Evolutionary conservation across 2,888 invertebrate genomes (phyloP).

Genomic region (Eupithecia pulchellata): DNA sequence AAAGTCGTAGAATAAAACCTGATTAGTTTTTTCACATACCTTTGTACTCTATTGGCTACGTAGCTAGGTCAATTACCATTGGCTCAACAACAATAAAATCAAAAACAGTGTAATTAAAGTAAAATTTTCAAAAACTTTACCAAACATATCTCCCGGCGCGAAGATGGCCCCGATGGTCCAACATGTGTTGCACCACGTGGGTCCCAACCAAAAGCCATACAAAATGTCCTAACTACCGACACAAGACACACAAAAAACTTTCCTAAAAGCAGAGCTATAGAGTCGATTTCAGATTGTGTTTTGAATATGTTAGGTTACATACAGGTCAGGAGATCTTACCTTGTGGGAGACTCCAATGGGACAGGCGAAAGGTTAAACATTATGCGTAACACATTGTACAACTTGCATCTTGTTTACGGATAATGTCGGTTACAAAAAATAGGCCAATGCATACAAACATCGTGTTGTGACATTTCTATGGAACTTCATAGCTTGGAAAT

Average conservation of each 20-base stretch:
- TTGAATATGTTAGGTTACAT: conserved; percentile 19
- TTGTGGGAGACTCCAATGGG: conserved; percentile 80
- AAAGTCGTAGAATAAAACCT: too few species aligned
- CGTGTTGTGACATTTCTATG: neutral
- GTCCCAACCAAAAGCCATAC: conserved; percentile 61
- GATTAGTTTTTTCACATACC: too few species aligned
- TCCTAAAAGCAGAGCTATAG: neutral
- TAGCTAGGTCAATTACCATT: too few species aligned
- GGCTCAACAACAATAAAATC: too few species aligned
- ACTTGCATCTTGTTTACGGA: conserved; percentile 54
- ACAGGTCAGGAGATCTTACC: conserved; percentile 56
- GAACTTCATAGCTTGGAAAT: neutral
- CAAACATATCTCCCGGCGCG: conserved; percentile 76
- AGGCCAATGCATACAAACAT: conserved; percentile 38
- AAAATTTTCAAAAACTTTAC: conserved; percentile 57
- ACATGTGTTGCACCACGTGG: conserved; percentile 83
- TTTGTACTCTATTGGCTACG: too few species aligned
- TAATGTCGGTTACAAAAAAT: conserved; percentile 41
- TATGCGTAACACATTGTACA: conserved; percentile 78
- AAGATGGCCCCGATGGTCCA: conserved; percentile 70
- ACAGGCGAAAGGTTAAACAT: conserved; percentile 78
- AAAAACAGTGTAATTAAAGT: conserved; percentile 5
- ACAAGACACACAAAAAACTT: conserved; percentile 29
- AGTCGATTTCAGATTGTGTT: neutral
- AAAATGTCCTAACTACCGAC: conserved; percentile 44